Base-by-base conservation (phyloP, 64 coral and sea anemone species). In the Montipora foliosa region DNA sequence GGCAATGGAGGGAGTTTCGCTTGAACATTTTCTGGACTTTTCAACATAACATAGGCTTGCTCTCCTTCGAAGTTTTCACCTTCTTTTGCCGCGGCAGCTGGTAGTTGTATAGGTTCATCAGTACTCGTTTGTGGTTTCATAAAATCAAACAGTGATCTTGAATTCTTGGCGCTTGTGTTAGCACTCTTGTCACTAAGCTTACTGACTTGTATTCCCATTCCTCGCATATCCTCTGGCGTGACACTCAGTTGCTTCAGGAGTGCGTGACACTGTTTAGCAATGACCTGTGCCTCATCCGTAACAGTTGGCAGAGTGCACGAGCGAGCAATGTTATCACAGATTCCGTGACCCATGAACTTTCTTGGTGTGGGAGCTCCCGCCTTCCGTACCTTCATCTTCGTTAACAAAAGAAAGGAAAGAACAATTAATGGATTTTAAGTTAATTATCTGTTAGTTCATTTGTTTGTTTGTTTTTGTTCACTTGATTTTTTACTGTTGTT, bases 311-410 rank as follows among this genome's bases (percentile, higher is more conserved):
- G 24, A 8, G 88, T 89, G 52, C 78, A 87, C 20, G 97, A 99
- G 52, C 97, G 91, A 59, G 97, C 88, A 49, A 96, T 92, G 75
- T 96, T 99, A 19, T 99, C 97, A 55, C 97, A 99, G 69, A 95
- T 95, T 66, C 97, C 97, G 75, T 95, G 95, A 19, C 97, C 97
- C 97, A 99, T 99, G 81, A 99, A 99, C 78, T 96, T 99, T 44
- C 58, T 77, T 37, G 97, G 97, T 47, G 90, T 90, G 50, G 94
- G 97, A 4, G 95, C 95, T 78, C 95, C 97, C 81, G 95, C 83
- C 52, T 96, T 90, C 2, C 97, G 97, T 5, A 96, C 97, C 52
- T 95, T 95, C 14, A 99, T 60, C 97, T 99, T 49, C 47, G 1
- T 79, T 15, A 0, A 75, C 4, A 90, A 67, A 77, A 12, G 59